Evolutionary conservation across 1,140 invertebrate genomes (phyloP).

Genomic region (Subanguina moxae): DNA sequence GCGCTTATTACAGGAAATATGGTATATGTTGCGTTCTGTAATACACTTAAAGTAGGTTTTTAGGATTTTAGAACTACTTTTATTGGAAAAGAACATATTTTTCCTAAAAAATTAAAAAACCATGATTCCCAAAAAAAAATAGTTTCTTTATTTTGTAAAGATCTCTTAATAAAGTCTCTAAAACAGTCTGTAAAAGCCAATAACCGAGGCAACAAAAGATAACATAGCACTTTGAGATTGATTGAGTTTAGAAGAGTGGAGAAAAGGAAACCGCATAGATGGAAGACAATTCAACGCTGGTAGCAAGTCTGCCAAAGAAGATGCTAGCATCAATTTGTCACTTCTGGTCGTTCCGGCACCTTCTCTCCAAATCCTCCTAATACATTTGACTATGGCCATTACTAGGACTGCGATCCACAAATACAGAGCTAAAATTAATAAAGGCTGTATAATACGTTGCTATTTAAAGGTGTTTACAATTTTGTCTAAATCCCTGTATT

Average conservation of each 20-base stretch:
- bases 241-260: not conserved
- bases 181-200: not conserved
- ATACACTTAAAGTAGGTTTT: too few relatives aligned
- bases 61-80: too few relatives aligned
- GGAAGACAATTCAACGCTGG: not conserved
- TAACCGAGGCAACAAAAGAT: not conserved
- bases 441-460: too few relatives aligned
- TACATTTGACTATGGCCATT: not conserved
- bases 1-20: too few relatives aligned
- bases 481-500: too few relatives aligned
- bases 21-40: too few relatives aligned
- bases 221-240: slow-evolving; percentile 4
- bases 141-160: too few relatives aligned
- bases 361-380: not conserved
- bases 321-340: not conserved
- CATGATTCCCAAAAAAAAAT: too few relatives aligned
- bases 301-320: not conserved
- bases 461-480: too few relatives aligned
- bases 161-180: not conserved
- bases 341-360: not conserved
- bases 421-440: not conserved
- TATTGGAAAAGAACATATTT: too few relatives aligned
- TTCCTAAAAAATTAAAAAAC: too few relatives aligned
- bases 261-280: not conserved
- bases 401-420: not conserved